These are phyloP conservation scores for Oryzias dopingdopingensis DNA, from an alignment of 2,797 vertebrate genomes.

Conservation along the genomic window DNA sequence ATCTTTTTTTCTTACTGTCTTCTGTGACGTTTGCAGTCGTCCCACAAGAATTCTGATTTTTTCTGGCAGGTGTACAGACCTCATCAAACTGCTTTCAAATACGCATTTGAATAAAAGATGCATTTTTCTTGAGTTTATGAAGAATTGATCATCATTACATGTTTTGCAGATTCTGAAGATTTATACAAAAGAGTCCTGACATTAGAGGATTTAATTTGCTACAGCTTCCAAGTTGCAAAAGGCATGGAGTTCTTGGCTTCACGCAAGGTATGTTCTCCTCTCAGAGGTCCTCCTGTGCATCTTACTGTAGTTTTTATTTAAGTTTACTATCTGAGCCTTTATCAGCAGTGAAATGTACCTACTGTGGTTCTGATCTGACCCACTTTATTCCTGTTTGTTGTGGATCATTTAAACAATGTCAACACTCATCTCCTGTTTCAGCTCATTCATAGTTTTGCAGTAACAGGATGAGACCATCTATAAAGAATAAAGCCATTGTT, in stretches of 20 bases:
- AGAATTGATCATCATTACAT: slow-evolving; percentile 17
- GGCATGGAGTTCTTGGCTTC: slow-evolving; percentile 96
- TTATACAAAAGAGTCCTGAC: slow-evolving; percentile 89
- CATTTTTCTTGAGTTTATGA: slow-evolving; percentile 19
- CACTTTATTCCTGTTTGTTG: slow-evolving; percentile 10
- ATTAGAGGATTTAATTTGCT: slow-evolving; percentile 92
- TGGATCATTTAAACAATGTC: slow-evolving; percentile 16
- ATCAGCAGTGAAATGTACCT: neutral
- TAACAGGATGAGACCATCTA: slow-evolving; percentile 61
- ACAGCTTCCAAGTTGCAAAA: slow-evolving; percentile 95
- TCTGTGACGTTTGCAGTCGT: slow-evolving; percentile 9
- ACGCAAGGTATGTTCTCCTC: slow-evolving; percentile 82
- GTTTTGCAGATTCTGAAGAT: slow-evolving; percentile 85
- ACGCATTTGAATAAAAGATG: slow-evolving; percentile 9
- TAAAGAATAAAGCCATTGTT: slow-evolving; percentile 53
- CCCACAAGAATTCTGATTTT: slow-evolving; percentile 34
- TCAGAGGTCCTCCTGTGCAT: neutral
- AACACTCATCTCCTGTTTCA: slow-evolving; percentile 33
- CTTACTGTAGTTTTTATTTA: too few relatives aligned
- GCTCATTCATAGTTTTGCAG: slow-evolving; percentile 53
- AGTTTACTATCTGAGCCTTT: slow-evolving; percentile 12
- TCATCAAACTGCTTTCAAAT: slow-evolving; percentile 30
- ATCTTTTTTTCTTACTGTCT: slow-evolving; percentile 6
- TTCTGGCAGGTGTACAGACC: slow-evolving; percentile 27
- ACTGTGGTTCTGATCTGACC: slow-evolving; percentile 3